These are phyloP conservation scores for Poecile montanus DNA, from an alignment of 2,797 vertebrate species.

Conservation along the genomic window DNA sequence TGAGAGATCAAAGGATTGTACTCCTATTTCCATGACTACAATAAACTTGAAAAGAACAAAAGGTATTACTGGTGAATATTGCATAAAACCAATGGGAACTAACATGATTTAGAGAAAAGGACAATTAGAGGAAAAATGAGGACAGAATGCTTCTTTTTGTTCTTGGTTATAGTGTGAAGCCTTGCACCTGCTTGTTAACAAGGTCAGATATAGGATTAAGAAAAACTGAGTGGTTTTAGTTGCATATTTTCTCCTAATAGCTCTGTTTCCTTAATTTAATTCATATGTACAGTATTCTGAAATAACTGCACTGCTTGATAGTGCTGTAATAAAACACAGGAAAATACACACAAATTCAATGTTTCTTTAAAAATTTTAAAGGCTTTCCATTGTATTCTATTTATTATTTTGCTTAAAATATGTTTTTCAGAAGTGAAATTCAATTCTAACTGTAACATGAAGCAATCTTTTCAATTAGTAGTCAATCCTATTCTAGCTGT, in stretches of 20 bases:
- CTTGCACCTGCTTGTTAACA: slow-evolving; percentile 65
- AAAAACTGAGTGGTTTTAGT: slow-evolving; percentile 15
- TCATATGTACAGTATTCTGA: slow-evolving; percentile 61
- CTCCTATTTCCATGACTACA: background rate
- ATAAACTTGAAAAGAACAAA: slow-evolving; percentile 28
- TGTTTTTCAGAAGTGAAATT: background rate
- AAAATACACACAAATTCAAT: background rate
- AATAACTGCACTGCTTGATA: slow-evolving; percentile 58
- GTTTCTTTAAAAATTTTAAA: slow-evolving; percentile 9
- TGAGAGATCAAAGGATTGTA: slow-evolving; percentile 57
- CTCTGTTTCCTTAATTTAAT: slow-evolving; percentile 61
- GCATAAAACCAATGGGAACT: background rate
- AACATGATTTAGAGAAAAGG: background rate
- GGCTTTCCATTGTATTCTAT: background rate
- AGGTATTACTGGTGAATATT: background rate
- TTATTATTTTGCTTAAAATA: background rate
- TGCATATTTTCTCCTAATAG: slow-evolving; percentile 47
- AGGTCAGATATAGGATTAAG: slow-evolving; percentile 42
- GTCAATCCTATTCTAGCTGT: background rate
- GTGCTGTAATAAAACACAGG: background rate
- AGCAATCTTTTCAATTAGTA: background rate
- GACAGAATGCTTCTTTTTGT: slow-evolving; percentile 26
- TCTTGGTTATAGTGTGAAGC: slow-evolving; percentile 38
- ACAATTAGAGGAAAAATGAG: background rate
- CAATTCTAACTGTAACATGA: background rate